Evolutionary conservation across 2,888 invertebrate species (phyloP), one percentile per base, ranked within the genome.

Genomic region (Isotomurus palustris): DNA sequence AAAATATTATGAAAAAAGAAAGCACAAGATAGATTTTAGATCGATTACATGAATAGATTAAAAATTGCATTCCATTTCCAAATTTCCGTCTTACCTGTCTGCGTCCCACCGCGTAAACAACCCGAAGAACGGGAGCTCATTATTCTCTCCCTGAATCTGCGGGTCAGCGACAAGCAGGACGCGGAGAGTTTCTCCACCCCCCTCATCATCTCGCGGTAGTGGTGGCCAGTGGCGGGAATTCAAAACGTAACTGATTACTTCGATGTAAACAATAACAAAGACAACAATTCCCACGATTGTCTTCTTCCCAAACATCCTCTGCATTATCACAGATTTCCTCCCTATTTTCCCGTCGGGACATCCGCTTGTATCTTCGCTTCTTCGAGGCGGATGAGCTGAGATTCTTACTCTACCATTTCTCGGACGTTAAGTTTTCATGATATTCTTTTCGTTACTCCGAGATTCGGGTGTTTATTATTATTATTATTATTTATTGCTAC

Each of bases 91-190:
- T 75, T 77, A 91, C 91, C 87, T 83, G 76, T 96, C 95, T 71
- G 87, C 85, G 76, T 96, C 95, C 84, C 87, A 91, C 71, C 87
- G 82, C 29, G 86, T 83, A 32, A 94, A 73, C 49, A 81, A 79
- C 51, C 87, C 88, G 32, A 87, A 78, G 53, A 81, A 79, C 2
- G 82, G 77, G 53, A 78, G 76, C 74, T 90, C 91, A 72, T 86
- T 84, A 36, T 80, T 76, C 67, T 88, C 84, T 0, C 95, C 96
- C 68, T 93, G 83, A 10, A 96, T 83, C 76, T 96, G 96, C 19
- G 95, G 94, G 77, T 96, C 96, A 5, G 93, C 91, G 51, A 91
- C 85, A 50, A 88, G 80, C 48, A 88, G 74, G 55, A 88, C 78
- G 71, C 80, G 82, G 4, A 83, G 82, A 68, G 86, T 85, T 35